Evolutionary conservation across 2,113 vertebrate genomes (phyloP).

Genomic region (Anas platyrhynchos): DNA sequence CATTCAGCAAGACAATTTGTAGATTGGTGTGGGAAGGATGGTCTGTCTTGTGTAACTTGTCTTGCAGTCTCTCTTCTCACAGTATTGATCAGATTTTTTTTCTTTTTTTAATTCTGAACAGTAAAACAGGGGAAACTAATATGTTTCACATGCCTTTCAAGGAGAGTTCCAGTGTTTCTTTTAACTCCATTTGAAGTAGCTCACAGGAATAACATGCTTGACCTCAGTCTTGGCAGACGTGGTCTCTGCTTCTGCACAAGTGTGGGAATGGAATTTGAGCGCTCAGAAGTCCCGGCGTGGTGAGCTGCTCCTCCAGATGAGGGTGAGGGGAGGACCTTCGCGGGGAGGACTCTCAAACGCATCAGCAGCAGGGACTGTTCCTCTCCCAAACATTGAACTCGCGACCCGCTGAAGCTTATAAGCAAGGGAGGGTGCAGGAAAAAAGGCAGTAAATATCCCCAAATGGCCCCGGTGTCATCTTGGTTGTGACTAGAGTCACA

Average conservation of each 20-base stretch:
- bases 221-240: conserved; percentile 55
- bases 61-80: neutral
- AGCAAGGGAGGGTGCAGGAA: neutral
- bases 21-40: neutral
- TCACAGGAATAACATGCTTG: conserved; percentile 43
- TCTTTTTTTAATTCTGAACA: neutral
- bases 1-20: neutral
- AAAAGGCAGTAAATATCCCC: neutral
- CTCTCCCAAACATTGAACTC: neutral
- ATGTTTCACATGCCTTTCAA: neutral
- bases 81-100: neutral
- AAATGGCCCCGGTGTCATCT: neutral
- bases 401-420: neutral
- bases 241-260: conserved; percentile 18
- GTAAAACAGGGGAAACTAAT: neutral
- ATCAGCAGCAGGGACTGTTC: conserved; percentile 1
- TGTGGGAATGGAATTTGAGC: conserved; percentile 62
- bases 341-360: neutral
- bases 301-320: conserved; percentile 15
- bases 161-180: conserved; percentile 19
- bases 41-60: neutral
- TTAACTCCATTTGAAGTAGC: neutral
- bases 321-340: neutral
- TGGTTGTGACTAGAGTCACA: neutral
- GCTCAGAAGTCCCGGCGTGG: neutral